Evolutionary conservation across 2,888 invertebrate genomes (phyloP).

Genomic region (Brachyptera putata): DNA sequence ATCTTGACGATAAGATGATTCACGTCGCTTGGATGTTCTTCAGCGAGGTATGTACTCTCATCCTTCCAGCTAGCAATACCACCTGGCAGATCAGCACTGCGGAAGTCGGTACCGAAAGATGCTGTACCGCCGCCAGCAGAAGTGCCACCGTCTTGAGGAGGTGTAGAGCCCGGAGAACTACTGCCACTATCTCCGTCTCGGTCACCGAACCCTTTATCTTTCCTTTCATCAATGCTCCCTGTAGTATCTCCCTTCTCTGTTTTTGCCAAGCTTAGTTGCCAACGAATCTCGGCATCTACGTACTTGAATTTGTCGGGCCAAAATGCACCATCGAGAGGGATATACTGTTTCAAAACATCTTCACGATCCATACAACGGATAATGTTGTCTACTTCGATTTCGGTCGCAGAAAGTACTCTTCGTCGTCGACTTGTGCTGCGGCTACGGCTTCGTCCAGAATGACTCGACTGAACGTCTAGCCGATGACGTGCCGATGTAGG

Average conservation of each 20-base stretch:
- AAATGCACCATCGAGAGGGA: slow-evolving; percentile 22
- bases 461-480: neutral
- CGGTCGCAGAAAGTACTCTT: slow-evolving; percentile 23
- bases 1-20: slow-evolving; percentile 27
- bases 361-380: slow-evolving; percentile 25
- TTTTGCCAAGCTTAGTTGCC: slow-evolving; percentile 53
- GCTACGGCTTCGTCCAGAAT: neutral
- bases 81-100: slow-evolving; percentile 70
- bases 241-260: neutral
- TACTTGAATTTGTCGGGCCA: slow-evolving; percentile 34
- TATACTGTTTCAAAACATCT: slow-evolving; percentile 15
- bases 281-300: slow-evolving; percentile 51
- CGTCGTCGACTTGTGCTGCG: neutral
- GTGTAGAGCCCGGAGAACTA: slow-evolving; percentile 28
- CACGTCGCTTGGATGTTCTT: slow-evolving; percentile 33
- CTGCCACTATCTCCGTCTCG: slow-evolving; percentile 26
- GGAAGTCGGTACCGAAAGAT: slow-evolving; percentile 47
- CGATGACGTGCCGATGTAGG: neutral
- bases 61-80: slow-evolving; percentile 79
- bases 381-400: slow-evolving; percentile 25
- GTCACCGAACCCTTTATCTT: slow-evolving; percentile 46
- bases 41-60: slow-evolving; percentile 67
- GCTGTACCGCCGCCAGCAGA: slow-evolving; percentile 6
- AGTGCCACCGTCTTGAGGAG: slow-evolving; percentile 23
- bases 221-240: slow-evolving; percentile 45